Conservation (phyloP, 2,888 invertebrate genomes). For the Cephus pygmeus region DNA sequence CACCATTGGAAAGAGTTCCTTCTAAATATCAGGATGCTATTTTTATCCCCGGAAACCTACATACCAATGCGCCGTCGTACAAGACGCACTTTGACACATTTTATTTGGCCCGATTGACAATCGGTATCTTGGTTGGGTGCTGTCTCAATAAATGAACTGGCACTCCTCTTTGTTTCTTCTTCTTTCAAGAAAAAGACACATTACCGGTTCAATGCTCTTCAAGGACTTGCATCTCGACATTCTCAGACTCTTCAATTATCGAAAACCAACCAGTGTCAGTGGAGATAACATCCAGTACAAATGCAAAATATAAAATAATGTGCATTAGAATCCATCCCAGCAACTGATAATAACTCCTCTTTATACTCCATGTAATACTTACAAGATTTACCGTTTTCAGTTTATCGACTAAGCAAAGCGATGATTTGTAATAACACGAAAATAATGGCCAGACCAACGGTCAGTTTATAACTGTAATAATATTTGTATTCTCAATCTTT, state of each 20-base stretch:
- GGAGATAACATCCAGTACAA: background rate
- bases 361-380: background rate
- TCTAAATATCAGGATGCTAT: slow-evolving; percentile 62
- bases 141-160: background rate
- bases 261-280: background rate
- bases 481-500: background rate
- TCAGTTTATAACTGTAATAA: background rate
- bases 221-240: background rate
- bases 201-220: background rate
- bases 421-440: background rate
- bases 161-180: background rate
- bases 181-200: background rate
- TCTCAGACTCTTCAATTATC: background rate
- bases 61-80: slow-evolving; percentile 47
- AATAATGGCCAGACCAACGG: background rate
- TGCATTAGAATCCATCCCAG: background rate
- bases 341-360: background rate
- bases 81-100: slow-evolving; percentile 35
- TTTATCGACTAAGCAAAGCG: background rate
- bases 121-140: slow-evolving; percentile 21
- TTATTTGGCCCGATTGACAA: slow-evolving; percentile 43
- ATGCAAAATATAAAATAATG: background rate
- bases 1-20: slow-evolving; percentile 39
- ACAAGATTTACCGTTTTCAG: background rate
- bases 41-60: slow-evolving; percentile 61